Evolutionary conservation across 2,113 vertebrate genomes (phyloP).

Genomic region (Nothoprocta pentlandii): DNA sequence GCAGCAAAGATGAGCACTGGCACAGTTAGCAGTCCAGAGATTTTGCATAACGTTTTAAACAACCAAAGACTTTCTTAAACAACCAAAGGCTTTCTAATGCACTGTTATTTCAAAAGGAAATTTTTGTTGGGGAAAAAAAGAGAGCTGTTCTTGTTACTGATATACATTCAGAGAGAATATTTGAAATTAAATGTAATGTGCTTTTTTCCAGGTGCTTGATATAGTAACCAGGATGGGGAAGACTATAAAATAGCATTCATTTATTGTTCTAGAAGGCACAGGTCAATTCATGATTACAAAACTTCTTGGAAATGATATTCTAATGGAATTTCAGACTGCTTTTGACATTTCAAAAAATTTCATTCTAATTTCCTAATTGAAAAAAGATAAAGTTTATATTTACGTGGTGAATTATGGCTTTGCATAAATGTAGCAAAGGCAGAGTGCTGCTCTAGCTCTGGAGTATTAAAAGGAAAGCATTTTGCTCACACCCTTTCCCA

Average conservation of each 20-base stretch:
- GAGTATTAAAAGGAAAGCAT: neutral
- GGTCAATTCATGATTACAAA: neutral
- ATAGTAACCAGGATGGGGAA: neutral
- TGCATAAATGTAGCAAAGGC: neutral
- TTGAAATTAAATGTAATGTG: neutral
- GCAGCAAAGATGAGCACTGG: neutral
- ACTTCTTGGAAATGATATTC: neutral
- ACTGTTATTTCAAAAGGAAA: neutral
- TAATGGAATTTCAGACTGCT: neutral
- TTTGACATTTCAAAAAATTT: neutral
- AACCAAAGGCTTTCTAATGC: neutral
- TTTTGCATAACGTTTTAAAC: neutral
- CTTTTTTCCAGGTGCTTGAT: neutral
- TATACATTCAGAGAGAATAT: neutral
- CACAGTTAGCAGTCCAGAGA: neutral
- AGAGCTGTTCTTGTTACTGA: neutral
- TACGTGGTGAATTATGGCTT: neutral
- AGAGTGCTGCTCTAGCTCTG: neutral
- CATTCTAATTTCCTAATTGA: neutral
- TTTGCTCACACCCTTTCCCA: neutral
- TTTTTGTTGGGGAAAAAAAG: neutral
- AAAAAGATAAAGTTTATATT: neutral
- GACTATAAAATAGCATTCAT: neutral
- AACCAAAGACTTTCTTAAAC: no score
- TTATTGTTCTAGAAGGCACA: neutral